A percentile compares a stretch with the other conserved stretches of the same genome.
These are phyloP conservation scores for Epicampocera succincta DNA, from an alignment of 2,888 invertebrate species.

Conservation along the genomic window DNA sequence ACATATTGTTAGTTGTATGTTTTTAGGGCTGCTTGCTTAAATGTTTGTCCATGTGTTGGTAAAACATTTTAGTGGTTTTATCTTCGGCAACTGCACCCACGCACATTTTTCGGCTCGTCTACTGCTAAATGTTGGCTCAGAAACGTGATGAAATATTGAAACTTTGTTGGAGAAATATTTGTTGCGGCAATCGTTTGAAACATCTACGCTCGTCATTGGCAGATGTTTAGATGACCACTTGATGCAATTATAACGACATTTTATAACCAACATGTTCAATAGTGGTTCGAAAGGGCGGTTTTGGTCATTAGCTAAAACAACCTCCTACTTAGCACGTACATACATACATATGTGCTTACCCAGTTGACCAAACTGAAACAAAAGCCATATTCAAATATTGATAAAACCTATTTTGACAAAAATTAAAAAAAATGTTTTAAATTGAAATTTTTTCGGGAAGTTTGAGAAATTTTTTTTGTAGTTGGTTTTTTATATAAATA, in stretches of 20 bases:
- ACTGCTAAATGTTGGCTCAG: constrained; percentile 36
- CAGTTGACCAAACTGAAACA: too few relatives aligned
- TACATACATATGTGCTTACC: too few relatives aligned
- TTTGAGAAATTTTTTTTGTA: too few relatives aligned
- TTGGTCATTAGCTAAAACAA: background rate
- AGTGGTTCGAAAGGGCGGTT: constrained; percentile 9
- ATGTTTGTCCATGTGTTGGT: constrained; percentile 20
- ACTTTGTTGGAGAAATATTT: constrained; percentile 49
- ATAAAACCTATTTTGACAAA: too few relatives aligned
- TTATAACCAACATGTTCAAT: constrained; percentile 27
- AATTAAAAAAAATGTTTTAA: too few relatives aligned
- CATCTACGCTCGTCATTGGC: constrained; percentile 21
- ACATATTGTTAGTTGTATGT: constrained; percentile 10
- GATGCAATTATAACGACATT: constrained; percentile 44
- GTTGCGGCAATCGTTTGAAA: constrained; percentile 45
- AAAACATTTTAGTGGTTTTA: constrained; percentile 49
- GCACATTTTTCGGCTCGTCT: constrained; percentile 7
- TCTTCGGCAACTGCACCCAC: constrained; percentile 29
- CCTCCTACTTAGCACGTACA: too few relatives aligned
- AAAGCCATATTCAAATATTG: too few relatives aligned
- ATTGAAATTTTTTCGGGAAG: too few relatives aligned
- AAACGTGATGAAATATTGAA: constrained; percentile 57
- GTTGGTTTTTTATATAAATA: too few relatives aligned
- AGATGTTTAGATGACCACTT: constrained; percentile 52
- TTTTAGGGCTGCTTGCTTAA: background rate